Conservation (phyloP, 2,888 invertebrate species). For the Euplagia quadripunctaria region DNA sequence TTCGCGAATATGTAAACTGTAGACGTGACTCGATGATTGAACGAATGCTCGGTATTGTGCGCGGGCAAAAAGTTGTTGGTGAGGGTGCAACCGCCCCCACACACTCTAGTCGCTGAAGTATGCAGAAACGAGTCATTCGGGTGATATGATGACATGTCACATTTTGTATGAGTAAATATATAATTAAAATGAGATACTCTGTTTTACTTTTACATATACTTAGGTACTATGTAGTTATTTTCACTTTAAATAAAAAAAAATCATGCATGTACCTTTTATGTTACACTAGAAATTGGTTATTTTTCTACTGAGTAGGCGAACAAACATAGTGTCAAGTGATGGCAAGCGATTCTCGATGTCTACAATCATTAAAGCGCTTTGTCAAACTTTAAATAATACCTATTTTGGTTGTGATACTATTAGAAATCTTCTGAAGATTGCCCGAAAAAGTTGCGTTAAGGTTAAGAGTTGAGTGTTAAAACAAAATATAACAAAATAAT, state of each 20-base stretch:
- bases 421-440: background rate
- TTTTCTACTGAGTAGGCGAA: background rate
- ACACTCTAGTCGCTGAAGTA: conserved; percentile 40
- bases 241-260: too few relatives aligned
- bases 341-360: background rate
- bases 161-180: conserved; percentile 20
- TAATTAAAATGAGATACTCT: background rate
- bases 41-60: conserved; percentile 61
- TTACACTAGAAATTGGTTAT: background rate
- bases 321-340: background rate
- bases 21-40: conserved; percentile 69
- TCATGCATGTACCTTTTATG: background rate
- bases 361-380: background rate
- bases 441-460: too few relatives aligned
- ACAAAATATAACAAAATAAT: too few relatives aligned
- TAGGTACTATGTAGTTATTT: background rate
- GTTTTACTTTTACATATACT: background rate
- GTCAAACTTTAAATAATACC: background rate
- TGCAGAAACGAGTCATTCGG: conserved; percentile 40
- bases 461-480: background rate
- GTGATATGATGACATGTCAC: conserved; percentile 55
- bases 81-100: conserved; percentile 60
- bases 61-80: conserved; percentile 76
- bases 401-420: background rate
- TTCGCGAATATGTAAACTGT: conserved; percentile 71